Conservation (phyloP, 2,888 invertebrate genomes). For the Schrankia costaestrigalis region DNA sequence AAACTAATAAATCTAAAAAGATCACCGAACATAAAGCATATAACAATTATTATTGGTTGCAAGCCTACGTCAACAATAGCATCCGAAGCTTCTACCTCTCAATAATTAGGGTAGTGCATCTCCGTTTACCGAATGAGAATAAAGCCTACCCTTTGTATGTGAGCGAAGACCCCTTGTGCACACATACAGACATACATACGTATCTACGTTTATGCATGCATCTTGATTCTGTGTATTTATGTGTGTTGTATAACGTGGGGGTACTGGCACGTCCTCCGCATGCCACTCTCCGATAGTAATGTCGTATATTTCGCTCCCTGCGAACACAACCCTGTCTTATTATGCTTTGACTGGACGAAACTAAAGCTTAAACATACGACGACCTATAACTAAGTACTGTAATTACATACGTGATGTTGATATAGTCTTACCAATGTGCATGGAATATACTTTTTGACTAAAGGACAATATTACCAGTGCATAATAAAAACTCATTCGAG, state of each 20-base stretch:
- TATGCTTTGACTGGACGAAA: slow-evolving; percentile 37
- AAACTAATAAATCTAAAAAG: too few species aligned
- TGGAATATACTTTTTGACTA: neutral
- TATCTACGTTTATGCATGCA: slow-evolving; percentile 47
- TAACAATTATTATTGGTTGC: slow-evolving; percentile 35
- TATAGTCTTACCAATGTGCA: too few species aligned
- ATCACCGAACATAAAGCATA: slow-evolving; percentile 21
- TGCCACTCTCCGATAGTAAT: slow-evolving; percentile 62
- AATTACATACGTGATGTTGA: slow-evolving; percentile 1
- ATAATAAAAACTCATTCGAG: neutral
- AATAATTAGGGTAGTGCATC: slow-evolving; percentile 85
- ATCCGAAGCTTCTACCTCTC: slow-evolving; percentile 51
- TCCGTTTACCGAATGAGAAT: slow-evolving; percentile 73
- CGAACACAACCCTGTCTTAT: slow-evolving; percentile 57
- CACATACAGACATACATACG: slow-evolving; percentile 36
- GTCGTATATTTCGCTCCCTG: slow-evolving; percentile 65
- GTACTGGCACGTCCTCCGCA: slow-evolving; percentile 56
- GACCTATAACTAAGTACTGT: neutral
- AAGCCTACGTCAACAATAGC: slow-evolving; percentile 48
- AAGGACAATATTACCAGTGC: neutral
- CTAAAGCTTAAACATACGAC: slow-evolving; percentile 10
- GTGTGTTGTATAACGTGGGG: slow-evolving; percentile 42
- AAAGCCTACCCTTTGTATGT: slow-evolving; percentile 71
- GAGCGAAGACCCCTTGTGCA: slow-evolving; percentile 42
- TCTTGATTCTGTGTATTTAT: slow-evolving; percentile 62